phyloP scores from a whole-genome alignment of 2,113 vertebrate species.

The Lophius piscatorius region DNA sequence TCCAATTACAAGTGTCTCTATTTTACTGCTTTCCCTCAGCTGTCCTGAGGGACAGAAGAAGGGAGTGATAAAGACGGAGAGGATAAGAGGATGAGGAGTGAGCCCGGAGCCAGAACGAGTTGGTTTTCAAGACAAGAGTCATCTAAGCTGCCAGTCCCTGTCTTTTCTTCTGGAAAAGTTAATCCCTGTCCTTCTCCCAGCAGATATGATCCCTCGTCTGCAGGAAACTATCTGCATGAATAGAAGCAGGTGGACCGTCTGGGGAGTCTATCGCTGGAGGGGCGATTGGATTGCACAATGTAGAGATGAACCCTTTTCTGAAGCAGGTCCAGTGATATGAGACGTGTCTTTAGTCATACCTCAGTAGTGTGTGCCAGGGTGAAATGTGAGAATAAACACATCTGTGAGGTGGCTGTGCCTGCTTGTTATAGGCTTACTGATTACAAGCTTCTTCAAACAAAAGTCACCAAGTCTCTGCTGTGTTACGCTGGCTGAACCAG shows the following conservation, averaged over 20 bases:
- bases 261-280: slow-evolving; percentile 58
- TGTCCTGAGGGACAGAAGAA: slow-evolving; percentile 61
- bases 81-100: slow-evolving; percentile 59
- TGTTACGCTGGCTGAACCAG: no score
- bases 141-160: slow-evolving; percentile 71
- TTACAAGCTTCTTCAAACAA: slow-evolving; percentile 30
- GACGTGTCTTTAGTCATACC: slow-evolving; percentile 33
- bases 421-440: slow-evolving; percentile 33
- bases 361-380: slow-evolving; percentile 36
- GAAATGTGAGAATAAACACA: slow-evolving; percentile 46
- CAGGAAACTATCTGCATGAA: slow-evolving; percentile 69
- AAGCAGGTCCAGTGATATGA: slow-evolving; percentile 49
- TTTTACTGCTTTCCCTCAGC: slow-evolving; percentile 49
- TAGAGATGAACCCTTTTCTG: slow-evolving; percentile 44
- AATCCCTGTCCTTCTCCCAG: slow-evolving; percentile 61
- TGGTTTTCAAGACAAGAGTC: slow-evolving; percentile 68
- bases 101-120: slow-evolving; percentile 59
- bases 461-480: background rate
- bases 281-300: slow-evolving; percentile 69
- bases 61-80: slow-evolving; percentile 56
- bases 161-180: slow-evolving; percentile 63
- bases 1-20: slow-evolving; percentile 70
- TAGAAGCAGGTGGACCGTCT: slow-evolving; percentile 70
- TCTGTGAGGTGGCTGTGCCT: slow-evolving; percentile 20
- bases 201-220: slow-evolving; percentile 78